A percentile compares a stretch with the other conserved stretches of the same genome.
phyloP scores from a whole-genome alignment of 2,888 invertebrate genomes.

The Zaprionus bogoriensis region DNA sequence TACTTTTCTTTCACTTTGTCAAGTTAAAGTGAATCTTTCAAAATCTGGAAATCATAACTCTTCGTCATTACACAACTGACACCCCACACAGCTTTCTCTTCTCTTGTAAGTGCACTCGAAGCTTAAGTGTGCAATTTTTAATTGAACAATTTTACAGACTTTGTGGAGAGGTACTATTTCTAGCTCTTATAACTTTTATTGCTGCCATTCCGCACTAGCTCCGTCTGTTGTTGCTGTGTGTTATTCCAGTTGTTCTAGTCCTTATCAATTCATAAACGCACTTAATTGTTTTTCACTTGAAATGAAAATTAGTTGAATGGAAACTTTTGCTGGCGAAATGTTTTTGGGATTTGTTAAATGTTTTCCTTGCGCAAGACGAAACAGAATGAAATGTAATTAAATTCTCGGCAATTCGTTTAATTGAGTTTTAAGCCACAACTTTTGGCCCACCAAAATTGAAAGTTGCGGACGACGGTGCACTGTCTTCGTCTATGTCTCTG shows the following conservation, averaged over 20 bases:
- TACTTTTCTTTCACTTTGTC: background rate
- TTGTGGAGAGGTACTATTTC: background rate
- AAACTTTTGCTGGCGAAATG: conserved; percentile 19
- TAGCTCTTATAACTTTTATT: background rate
- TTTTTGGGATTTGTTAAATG: conserved; percentile 4
- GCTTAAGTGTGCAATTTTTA: background rate
- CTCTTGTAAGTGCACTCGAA: background rate
- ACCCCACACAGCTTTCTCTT: too few species aligned
- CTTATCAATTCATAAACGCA: conserved; percentile 12
- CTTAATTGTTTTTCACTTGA: conserved; percentile 41
- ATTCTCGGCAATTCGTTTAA: conserved; percentile 71
- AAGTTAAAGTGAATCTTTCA: background rate
- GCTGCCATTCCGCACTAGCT: background rate
- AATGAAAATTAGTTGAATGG: conserved; percentile 36
- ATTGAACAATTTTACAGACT: background rate
- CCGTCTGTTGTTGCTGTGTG: background rate
- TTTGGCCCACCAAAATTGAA: conserved; percentile 54
- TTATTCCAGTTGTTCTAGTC: background rate
- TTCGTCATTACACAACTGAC: background rate
- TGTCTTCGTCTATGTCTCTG: background rate
- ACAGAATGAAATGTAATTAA: conserved; percentile 62
- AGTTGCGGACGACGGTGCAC: conserved; percentile 15
- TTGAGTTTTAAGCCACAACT: conserved; percentile 73
- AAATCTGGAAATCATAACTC: background rate
- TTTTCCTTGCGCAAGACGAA: conserved; percentile 22